A percentile compares a stretch with the other conserved stretches of the same genome.
Evolutionary conservation across 2,797 vertebrate species (phyloP).

Genomic region (Eurystomus glaucurus): DNA sequence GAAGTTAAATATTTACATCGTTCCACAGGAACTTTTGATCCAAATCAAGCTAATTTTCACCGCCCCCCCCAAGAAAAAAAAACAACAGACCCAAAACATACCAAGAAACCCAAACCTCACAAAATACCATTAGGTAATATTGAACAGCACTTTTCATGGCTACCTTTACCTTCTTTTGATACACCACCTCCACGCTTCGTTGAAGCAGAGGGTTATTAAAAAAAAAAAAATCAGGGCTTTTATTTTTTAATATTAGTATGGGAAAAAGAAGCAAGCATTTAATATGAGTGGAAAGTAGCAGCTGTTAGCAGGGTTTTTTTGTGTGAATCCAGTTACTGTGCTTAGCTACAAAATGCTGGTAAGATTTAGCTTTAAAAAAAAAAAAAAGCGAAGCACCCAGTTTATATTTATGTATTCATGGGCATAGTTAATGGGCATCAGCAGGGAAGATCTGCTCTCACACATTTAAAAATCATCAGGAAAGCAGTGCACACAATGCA

Average conservation of each 20-base stretch:
- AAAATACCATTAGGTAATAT: background rate
- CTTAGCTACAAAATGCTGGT: conserved; percentile 34
- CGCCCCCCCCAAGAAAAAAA: background rate
- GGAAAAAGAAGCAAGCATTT: background rate
- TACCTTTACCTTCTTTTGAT: background rate
- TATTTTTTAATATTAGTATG: background rate
- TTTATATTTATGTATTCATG: conserved; percentile 78
- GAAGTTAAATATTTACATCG: background rate
- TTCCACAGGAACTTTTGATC: background rate
- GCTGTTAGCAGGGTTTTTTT: background rate
- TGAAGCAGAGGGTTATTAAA: background rate
- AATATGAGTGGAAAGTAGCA: background rate
- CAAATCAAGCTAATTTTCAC: background rate
- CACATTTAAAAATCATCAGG: conserved; percentile 42
- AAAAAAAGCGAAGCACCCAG: conserved; percentile 29
- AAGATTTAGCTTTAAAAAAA: background rate
- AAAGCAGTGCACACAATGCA: conserved; percentile 30
- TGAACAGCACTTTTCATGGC: background rate
- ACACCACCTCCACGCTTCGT: background rate
- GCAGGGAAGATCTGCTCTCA: conserved; percentile 38
- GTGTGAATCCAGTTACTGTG: background rate
- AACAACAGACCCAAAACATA: background rate
- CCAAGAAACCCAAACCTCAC: background rate
- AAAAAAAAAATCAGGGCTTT: background rate
- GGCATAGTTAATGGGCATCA: conserved; percentile 54